A percentile compares a stretch with the other conserved stretches of the same genome.
Evolutionary conservation across 2,888 invertebrate species (phyloP).

Genomic region (Tuberolachnus salignus): DNA sequence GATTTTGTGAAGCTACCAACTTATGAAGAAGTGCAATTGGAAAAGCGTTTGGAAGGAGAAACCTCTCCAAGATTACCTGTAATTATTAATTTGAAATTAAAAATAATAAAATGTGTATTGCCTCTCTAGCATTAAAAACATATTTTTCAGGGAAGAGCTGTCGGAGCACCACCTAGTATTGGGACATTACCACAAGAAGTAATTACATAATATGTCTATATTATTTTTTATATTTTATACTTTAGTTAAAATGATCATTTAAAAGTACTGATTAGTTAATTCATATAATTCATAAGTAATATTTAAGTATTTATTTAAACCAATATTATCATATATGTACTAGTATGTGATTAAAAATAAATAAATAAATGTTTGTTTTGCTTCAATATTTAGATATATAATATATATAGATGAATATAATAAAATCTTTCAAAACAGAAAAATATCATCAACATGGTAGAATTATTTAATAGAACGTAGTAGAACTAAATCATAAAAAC

Average conservation of each 20-base stretch:
- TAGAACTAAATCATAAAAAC: too few species aligned
- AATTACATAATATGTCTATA: slow-evolving; percentile 7
- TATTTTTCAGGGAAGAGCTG: slow-evolving; percentile 61
- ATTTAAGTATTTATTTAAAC: neutral
- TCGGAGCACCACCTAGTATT: slow-evolving; percentile 58
- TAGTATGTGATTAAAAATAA: neutral
- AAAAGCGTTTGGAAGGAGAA: slow-evolving; percentile 79
- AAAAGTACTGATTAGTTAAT: neutral
- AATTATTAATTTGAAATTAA: slow-evolving; percentile 59
- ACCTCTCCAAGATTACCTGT: slow-evolving; percentile 62
- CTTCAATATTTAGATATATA: neutral
- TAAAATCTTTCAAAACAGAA: too few species aligned
- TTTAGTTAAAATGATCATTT: neutral
- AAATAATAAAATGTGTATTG: slow-evolving; percentile 59
- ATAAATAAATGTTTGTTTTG: neutral
- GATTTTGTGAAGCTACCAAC: slow-evolving; percentile 74
- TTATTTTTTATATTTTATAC: neutral
- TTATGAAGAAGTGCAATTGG: slow-evolving; percentile 89
- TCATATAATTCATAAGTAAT: neutral
- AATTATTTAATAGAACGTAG: too few species aligned
- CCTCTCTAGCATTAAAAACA: neutral
- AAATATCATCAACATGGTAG: too few species aligned
- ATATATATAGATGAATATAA: neutral
- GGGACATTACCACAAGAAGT: slow-evolving; percentile 45
- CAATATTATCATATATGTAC: too few species aligned